These are phyloP conservation scores for Agrypnia vestita DNA, from an alignment of 1,140 invertebrate genomes.

Conservation along the genomic window DNA sequence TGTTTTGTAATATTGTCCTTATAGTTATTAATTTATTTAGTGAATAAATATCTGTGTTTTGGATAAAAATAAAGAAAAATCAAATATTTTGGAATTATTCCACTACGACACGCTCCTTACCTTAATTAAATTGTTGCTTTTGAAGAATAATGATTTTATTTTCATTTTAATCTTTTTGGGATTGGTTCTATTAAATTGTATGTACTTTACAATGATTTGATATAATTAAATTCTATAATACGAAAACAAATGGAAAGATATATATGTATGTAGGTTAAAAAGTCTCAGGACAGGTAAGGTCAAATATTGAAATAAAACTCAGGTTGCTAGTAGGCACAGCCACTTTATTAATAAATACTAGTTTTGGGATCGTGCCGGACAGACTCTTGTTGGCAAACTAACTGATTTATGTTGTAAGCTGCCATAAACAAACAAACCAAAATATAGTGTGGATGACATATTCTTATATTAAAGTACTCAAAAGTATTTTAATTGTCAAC, in stretches of 20 bases:
- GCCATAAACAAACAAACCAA: too few species aligned
- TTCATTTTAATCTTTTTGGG: too few species aligned
- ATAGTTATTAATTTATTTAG: slow-evolving; percentile 38
- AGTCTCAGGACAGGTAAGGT: not conserved
- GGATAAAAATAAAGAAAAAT: slow-evolving; percentile 27
- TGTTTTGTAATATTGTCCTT: slow-evolving; percentile 26
- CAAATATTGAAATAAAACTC: not conserved
- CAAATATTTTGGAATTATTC: not conserved
- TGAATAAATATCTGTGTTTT: slow-evolving; percentile 35
- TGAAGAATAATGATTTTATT: not conserved
- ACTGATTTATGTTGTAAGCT: too few species aligned
- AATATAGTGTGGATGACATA: too few species aligned
- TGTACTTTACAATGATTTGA: not conserved
- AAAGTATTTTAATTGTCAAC: too few species aligned
- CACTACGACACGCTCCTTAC: not conserved
- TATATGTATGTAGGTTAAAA: not conserved
- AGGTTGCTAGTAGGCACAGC: too few species aligned
- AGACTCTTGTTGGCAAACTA: too few species aligned
- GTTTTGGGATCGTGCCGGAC: too few species aligned
- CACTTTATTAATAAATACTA: too few species aligned
- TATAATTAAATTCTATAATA: too few species aligned
- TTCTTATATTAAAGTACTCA: too few species aligned
- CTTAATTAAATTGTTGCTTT: not conserved
- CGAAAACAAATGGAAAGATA: not conserved
- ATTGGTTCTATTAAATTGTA: not conserved